Evolutionary conservation across 2,888 invertebrate genomes (phyloP).

Genomic region (Actias luna): DNA sequence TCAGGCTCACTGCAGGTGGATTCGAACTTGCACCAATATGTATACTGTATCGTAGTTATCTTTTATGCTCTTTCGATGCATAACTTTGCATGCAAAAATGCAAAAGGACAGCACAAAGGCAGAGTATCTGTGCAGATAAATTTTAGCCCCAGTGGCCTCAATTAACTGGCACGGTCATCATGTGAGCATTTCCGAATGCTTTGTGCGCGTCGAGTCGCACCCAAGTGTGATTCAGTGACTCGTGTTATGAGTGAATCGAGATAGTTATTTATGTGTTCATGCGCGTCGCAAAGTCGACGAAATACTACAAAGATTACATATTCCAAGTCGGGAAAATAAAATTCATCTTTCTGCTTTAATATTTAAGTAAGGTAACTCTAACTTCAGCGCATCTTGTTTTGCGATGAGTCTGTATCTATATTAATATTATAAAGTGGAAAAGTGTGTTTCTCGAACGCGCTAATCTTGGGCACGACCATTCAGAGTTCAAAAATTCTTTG

Average conservation of each 20-base stretch:
- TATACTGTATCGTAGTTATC: not conserved
- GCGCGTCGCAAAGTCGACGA: not conserved
- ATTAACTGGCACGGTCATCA: constrained; percentile 1
- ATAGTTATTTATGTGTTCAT: constrained; percentile 15
- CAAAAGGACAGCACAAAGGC: not conserved
- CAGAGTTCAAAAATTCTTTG: too few species aligned
- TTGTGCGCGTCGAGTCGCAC: not conserved
- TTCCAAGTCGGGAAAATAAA: not conserved
- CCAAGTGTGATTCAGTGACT: constrained; percentile 14
- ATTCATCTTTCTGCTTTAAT: not conserved
- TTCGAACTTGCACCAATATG: too few species aligned
- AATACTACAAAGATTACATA: not conserved
- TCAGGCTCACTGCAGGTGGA: too few species aligned
- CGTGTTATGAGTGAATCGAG: constrained; percentile 8
- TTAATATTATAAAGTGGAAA: too few species aligned
- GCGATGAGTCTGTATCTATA: not conserved
- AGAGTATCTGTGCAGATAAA: not conserved
- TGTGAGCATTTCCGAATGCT: not conserved
- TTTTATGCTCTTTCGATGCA: not conserved
- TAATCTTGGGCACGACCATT: too few species aligned
- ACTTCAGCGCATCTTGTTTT: not conserved
- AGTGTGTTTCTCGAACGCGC: too few species aligned
- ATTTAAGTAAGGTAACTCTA: not conserved
- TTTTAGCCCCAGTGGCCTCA: not conserved
- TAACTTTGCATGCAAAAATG: not conserved